A percentile compares a stretch with the other conserved stretches of the same genome.
Conservation (phyloP, 2,888 invertebrate genomes). For the Melanotus villosus region DNA sequence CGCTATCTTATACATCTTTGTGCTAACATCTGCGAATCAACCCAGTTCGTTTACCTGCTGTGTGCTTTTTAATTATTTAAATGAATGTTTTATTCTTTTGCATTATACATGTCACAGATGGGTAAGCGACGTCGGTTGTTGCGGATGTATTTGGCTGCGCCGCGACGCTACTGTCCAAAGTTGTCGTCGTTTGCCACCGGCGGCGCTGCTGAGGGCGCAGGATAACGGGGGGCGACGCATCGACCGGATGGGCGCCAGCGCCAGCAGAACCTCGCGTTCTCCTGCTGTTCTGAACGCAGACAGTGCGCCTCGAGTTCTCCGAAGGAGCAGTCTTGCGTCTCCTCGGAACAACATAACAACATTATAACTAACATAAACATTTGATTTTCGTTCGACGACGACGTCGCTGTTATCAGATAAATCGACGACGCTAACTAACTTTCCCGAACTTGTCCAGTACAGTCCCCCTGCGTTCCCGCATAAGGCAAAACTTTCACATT, state of each 20-base stretch:
- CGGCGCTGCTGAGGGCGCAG: constrained; percentile 60
- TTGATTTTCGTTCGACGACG: constrained; percentile 20
- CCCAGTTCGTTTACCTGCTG: constrained; percentile 65
- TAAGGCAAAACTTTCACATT: no score
- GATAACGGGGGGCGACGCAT: constrained; percentile 61
- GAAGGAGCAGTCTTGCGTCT: constrained; percentile 46
- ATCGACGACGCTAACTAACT: no score
- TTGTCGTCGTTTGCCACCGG: constrained; percentile 58
- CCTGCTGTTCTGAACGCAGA: constrained; percentile 48
- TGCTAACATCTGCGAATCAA: constrained; percentile 61
- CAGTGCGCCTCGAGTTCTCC: constrained; percentile 61
- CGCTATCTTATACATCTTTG: constrained; percentile 55
- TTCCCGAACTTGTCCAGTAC: no score
- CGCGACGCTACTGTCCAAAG: constrained; percentile 44
- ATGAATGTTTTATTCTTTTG: constrained; percentile 65
- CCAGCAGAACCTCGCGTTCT: constrained; percentile 43
- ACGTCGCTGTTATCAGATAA: not conserved
- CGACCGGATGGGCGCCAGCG: constrained; percentile 57
- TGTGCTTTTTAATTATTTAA: constrained; percentile 67
- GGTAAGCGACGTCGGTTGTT: constrained; percentile 43
- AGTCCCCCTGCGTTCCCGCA: no score
- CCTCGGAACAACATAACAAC: constrained; percentile 39
- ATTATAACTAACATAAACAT: constrained; percentile 45
- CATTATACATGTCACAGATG: constrained; percentile 63
- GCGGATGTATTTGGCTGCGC: constrained; percentile 41